A percentile compares a stretch with the other conserved stretches of the same genome.
Evolutionary conservation across 2,888 invertebrate genomes (phyloP).

Genomic region (Elaeidobius kamerunicus): DNA sequence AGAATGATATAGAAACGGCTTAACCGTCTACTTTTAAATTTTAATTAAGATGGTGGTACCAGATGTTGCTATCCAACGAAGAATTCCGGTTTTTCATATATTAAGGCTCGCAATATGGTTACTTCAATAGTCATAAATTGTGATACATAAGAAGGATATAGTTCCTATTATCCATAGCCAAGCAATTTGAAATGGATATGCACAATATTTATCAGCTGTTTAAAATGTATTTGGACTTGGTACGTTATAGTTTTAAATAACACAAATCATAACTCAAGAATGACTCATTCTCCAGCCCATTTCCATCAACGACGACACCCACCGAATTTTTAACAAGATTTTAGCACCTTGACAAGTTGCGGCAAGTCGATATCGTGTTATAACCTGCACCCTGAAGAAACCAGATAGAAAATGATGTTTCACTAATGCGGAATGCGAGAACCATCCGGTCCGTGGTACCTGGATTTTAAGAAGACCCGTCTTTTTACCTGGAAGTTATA

Average conservation of each 20-base stretch:
- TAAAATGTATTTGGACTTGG: no score
- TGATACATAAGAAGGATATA: no score
- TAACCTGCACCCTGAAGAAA: slow-evolving; percentile 15
- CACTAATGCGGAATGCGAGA: slow-evolving; percentile 22
- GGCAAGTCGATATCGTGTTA: slow-evolving; percentile 9
- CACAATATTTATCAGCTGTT: no score
- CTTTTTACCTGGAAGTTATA: slow-evolving; percentile 29
- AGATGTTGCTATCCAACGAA: no score
- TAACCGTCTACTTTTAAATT: slow-evolving; percentile 17
- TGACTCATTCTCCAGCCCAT: not conserved
- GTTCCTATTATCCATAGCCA: no score
- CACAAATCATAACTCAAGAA: not conserved
- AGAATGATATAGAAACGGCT: slow-evolving; percentile 10
- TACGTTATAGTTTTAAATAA: no score
- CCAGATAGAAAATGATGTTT: slow-evolving; percentile 18
- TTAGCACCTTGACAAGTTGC: slow-evolving; percentile 10
- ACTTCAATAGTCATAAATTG: no score
- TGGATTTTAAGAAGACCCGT: slow-evolving; percentile 23
- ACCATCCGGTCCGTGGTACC: slow-evolving; percentile 26
- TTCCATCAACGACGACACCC: not conserved
- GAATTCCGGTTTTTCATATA: no score
- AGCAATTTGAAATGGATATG: no score
- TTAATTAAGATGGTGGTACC: slow-evolving; percentile 24
- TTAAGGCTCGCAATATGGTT: no score
- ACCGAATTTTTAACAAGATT: slow-evolving; percentile 7